Base-by-base conservation (phyloP, 1,140 invertebrate genomes). In the Mizuhopecten yessoensis region DNA sequence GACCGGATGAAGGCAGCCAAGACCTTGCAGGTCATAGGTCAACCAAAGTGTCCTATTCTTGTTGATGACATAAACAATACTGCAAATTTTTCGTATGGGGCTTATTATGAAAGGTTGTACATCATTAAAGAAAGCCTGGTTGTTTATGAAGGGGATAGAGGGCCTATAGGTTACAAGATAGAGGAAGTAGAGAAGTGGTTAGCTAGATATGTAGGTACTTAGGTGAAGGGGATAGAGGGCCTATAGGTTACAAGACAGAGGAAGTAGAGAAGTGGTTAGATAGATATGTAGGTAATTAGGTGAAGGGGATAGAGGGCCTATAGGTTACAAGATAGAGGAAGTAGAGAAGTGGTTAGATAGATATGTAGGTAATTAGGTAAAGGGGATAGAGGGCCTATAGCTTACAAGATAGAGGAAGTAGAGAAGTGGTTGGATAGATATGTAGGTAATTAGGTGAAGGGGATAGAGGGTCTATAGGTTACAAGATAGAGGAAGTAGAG, bases 201-300 rank as follows among this genome's bases (percentile, higher is more conserved):
- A 34, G 29, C 45, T 11, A 88, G 86, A 45, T 91, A 92, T 39
- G 36, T 39, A 39, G 36, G 36, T 7, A 39, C 5, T 39, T 39
- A 13, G 13, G 13, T 39, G 36, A 39, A 33, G 94, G 95, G n/a
- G 92, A 91, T 15, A 89, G 91, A 15, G 95, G 95, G 13, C 95
- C 95, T 10, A 15, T 36, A 0, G 93, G 92, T 0, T 95, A 94
- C 86, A 23, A 75, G 15, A 3, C 94, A 13, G 89, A 92, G 20
- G 94, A 95, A 42, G 93, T 95, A 17, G 92, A 92, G 34, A 88
- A 94, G 0, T 95, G 94, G 94, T 89, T 95, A 34, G n/a, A n/a
- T n/a, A n/a, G n/a, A n/a, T n/a, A n/a, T n/a, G n/a, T n/a, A n/a
- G n/a, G n/a, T n/a, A n/a, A n/a, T n/a, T n/a, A n/a, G n/a, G n/a